Base-by-base conservation (phyloP, 2,113 vertebrate genomes). In the Butorides virescens region DNA sequence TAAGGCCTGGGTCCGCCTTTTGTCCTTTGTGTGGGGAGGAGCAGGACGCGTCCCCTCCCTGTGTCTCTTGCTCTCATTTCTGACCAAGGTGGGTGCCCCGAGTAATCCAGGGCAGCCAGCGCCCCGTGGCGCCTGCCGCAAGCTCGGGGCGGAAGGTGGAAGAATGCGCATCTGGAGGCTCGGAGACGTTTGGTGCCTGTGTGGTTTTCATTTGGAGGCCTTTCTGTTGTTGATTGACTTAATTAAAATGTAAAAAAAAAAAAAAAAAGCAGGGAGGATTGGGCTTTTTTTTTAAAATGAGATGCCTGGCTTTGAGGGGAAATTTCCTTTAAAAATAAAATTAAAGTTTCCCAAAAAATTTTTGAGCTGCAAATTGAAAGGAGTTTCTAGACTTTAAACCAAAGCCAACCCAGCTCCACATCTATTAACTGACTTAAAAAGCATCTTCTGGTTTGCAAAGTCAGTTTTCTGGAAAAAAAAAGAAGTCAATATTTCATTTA, bases 191-290 rank as follows among this genome's bases (percentile, higher is more conserved):
- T 39, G 66, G 58, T 86, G 75, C 62, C 46, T 34, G 63, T 19
- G 91, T 91, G 94, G 86, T 91, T 95, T 95, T 92, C 63, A 88
- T 93, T 88, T 94, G 55, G 76, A 88, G 79, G 72, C 79, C 83
- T 91, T 93, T 92, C 82, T 1, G 4, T 74, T 92, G 86, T 53
- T 74, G 82, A 90, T 72, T 90, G 88, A 88, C 74, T 96, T 90
- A 90, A 96, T 93, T 90, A 88, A 94, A 95, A 36, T 37, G 1
- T 0, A 63, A 50, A 50, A 50, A 50, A 50, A 25, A 13, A 83
- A 52, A 77, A 52, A 42, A 42, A 15, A 27, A 46, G 47, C 37
- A 88, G 44, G 70, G 18, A 68, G 56, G 46, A 47, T 73, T 63
- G 61, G 47, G 19, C 1, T 15, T 67, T 32, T 73, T 26, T 9